Evolutionary conservation across 2,888 invertebrate genomes (phyloP).

Genomic region (Aethes cnicana): DNA sequence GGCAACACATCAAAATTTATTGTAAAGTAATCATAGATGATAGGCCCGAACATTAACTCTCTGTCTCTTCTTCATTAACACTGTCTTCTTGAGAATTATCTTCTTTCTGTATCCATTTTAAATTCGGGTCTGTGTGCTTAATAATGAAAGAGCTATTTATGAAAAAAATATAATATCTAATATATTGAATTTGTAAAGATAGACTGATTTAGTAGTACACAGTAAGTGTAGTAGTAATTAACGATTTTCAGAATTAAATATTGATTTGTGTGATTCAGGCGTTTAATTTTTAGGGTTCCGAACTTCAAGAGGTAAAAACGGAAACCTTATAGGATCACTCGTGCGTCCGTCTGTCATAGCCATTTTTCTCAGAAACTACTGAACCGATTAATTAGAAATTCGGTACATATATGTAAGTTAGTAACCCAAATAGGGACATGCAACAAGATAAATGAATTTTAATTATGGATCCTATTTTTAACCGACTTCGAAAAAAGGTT

Average conservation of each 20-base stretch:
- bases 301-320: neutral
- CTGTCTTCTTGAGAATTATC: conserved; percentile 2
- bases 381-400: too few species aligned
- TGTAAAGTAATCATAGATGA: conserved; percentile 6
- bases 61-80: conserved; percentile 3
- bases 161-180: conserved; percentile 50
- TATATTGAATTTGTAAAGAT: conserved; percentile 59
- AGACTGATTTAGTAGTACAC: conserved; percentile 53
- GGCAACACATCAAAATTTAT: conserved; percentile 15
- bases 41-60: conserved; percentile 4
- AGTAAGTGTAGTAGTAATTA: conserved; percentile 43
- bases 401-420: too few species aligned
- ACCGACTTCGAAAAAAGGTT: too few species aligned
- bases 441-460: too few species aligned
- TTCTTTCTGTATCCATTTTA: conserved; percentile 7
- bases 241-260: conserved; percentile 43
- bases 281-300: conserved; percentile 23
- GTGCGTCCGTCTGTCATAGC: too few species aligned
- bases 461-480: too few species aligned
- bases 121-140: conserved; percentile 32
- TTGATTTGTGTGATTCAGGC: conserved; percentile 44
- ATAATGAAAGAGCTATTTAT: conserved; percentile 50
- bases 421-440: too few species aligned
- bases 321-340: neutral
- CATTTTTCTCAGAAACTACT: too few species aligned